phyloP scores from a whole-genome alignment of 2,888 invertebrate genomes.

The Pharmacophagus antenor region DNA sequence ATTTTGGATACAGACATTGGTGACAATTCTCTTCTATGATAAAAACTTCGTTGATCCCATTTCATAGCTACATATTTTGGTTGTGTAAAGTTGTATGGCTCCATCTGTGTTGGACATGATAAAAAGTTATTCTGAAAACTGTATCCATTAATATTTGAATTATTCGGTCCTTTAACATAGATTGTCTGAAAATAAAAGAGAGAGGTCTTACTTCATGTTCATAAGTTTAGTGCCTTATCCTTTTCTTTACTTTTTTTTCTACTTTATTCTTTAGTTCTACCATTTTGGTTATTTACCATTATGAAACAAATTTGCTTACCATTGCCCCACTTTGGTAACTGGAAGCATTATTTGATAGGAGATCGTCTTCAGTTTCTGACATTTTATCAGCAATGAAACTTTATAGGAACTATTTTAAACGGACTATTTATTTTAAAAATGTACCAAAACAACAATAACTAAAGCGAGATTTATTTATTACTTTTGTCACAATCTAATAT shows the following conservation, averaged over 20 bases:
- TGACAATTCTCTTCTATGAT: slow-evolving; percentile 50
- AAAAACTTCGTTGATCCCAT: slow-evolving; percentile 47
- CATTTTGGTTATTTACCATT: no score
- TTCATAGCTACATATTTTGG: slow-evolving; percentile 37
- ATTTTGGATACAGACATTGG: slow-evolving; percentile 54
- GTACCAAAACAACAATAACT: no score
- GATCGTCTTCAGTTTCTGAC: slow-evolving; percentile 57
- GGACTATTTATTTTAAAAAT: no score
- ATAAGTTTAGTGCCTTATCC: background rate
- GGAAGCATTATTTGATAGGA: slow-evolving; percentile 45
- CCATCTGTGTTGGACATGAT: slow-evolving; percentile 49
- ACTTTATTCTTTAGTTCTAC: no score
- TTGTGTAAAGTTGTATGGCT: slow-evolving; percentile 44
- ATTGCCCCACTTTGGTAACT: slow-evolving; percentile 49
- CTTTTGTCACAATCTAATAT: background rate
- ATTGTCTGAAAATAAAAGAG: slow-evolving; percentile 47
- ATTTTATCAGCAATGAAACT: slow-evolving; percentile 35
- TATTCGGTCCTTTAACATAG: slow-evolving; percentile 51
- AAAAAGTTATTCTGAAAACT: slow-evolving; percentile 47
- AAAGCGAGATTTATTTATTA: background rate
- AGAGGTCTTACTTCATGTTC: no score
- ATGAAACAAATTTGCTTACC: slow-evolving; percentile 45
- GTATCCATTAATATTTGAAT: slow-evolving; percentile 33
- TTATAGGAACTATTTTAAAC: no score
- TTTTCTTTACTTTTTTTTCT: no score